phyloP scores from a whole-genome alignment of 2,888 invertebrate genomes.

The Polyommatus icarus region DNA sequence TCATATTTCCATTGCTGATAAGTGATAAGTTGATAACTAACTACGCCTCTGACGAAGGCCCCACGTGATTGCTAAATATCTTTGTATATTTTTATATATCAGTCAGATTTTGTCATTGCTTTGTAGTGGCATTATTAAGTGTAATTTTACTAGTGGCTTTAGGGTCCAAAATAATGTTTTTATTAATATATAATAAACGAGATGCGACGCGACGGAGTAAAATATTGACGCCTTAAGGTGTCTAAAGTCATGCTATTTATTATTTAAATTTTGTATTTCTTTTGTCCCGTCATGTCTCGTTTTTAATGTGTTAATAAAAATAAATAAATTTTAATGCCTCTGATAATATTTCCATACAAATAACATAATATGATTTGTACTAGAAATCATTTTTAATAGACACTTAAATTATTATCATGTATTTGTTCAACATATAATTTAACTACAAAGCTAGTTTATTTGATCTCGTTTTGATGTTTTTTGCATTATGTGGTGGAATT shows the following conservation, averaged over 20 bases:
- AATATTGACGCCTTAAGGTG: no score
- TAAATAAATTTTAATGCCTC: no score
- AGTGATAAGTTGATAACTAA: no score
- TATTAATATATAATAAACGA: neutral
- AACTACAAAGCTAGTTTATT: neutral
- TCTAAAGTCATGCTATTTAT: no score
- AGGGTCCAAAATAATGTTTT: no score
- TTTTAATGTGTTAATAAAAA: no score
- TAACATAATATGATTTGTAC: neutral
- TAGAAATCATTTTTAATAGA: neutral
- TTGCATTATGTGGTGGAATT: neutral
- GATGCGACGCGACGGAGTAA: neutral
- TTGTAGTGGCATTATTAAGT: neutral
- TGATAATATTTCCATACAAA: neutral
- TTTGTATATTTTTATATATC: no score
- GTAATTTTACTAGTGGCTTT: neutral
- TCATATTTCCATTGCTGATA: no score
- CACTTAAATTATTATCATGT: neutral
- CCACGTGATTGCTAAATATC: no score
- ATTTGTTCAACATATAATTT: neutral
- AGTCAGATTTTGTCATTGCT: neutral
- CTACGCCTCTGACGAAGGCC: no score
- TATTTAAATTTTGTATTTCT: no score
- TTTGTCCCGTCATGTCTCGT: no score
- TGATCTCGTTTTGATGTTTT: neutral